These are phyloP conservation scores for Ameiurus melas DNA, from an alignment of 2,113 vertebrate genomes.

Conservation along the genomic window DNA sequence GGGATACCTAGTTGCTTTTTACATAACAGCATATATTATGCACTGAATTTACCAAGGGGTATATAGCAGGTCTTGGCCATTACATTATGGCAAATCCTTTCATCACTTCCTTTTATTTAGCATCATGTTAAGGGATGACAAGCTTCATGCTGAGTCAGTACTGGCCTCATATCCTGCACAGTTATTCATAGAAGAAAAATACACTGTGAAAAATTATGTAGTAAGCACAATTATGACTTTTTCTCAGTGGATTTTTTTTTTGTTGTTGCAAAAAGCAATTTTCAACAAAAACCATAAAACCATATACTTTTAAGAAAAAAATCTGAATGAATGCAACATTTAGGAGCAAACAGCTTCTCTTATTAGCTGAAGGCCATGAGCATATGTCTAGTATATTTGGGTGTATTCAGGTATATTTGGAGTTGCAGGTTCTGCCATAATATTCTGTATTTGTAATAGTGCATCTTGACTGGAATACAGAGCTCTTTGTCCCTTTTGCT, in stretches of 20 bases:
- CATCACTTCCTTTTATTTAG: background rate
- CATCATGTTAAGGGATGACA: background rate
- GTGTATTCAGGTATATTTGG: background rate
- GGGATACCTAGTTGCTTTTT: background rate
- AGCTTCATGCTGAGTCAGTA: background rate
- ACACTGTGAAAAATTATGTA: background rate
- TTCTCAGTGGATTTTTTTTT: background rate
- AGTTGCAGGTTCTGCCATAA: background rate
- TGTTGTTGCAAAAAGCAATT: background rate
- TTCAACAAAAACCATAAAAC: background rate
- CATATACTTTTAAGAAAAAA: background rate
- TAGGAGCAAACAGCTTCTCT: background rate
- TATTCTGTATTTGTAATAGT: background rate
- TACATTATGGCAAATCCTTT: background rate
- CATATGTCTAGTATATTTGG: background rate
- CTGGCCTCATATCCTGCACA: background rate
- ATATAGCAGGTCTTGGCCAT: background rate
- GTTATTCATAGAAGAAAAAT: background rate
- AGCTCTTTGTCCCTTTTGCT: background rate
- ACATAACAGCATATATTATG: background rate
- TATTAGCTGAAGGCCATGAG: background rate
- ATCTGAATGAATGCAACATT: background rate
- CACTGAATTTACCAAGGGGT: background rate
- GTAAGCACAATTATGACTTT: background rate
- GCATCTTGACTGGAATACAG: background rate